Percentiles rank a stretch among this genome's conserved stretches.
These are phyloP conservation scores for Drosophila jambulina DNA, from an alignment of 1,140 invertebrate species.

Conservation along the genomic window DNA sequence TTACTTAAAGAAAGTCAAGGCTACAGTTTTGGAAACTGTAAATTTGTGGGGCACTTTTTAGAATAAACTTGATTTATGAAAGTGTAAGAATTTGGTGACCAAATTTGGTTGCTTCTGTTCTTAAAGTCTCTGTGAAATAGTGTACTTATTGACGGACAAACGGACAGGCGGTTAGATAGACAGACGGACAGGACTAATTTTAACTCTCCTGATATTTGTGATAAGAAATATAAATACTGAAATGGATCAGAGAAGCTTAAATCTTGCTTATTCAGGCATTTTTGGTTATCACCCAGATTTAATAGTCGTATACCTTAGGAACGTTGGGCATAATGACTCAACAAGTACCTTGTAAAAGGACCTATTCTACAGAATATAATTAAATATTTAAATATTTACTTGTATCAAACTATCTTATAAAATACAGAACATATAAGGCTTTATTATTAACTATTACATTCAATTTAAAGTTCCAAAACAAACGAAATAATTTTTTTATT, in stretches of 20 bases:
- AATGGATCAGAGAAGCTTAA: too few relatives aligned
- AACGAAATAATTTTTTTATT: background rate
- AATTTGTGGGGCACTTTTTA: background rate
- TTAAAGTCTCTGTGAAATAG: too few relatives aligned
- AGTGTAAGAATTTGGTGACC: too few relatives aligned
- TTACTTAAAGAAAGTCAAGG: background rate
- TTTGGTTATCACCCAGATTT: too few relatives aligned
- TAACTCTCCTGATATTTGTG: too few relatives aligned
- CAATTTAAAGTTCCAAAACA: background rate
- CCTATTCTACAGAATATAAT: background rate
- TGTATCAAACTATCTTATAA: background rate
- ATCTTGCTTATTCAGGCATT: background rate
- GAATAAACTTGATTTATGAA: too few relatives aligned
- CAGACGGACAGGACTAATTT: too few relatives aligned
- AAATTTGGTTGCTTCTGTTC: too few relatives aligned
- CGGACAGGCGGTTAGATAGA: background rate
- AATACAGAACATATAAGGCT: background rate
- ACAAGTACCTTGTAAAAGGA: background rate
- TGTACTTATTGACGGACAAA: background rate
- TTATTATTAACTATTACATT: background rate
- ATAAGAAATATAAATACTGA: too few relatives aligned
- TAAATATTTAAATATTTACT: background rate
- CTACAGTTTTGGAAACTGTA: background rate
- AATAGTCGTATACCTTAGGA: too few relatives aligned
- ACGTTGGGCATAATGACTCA: background rate